Conservation (phyloP, 1,140 invertebrate genomes). For the Andrena cerasifolii region DNA sequence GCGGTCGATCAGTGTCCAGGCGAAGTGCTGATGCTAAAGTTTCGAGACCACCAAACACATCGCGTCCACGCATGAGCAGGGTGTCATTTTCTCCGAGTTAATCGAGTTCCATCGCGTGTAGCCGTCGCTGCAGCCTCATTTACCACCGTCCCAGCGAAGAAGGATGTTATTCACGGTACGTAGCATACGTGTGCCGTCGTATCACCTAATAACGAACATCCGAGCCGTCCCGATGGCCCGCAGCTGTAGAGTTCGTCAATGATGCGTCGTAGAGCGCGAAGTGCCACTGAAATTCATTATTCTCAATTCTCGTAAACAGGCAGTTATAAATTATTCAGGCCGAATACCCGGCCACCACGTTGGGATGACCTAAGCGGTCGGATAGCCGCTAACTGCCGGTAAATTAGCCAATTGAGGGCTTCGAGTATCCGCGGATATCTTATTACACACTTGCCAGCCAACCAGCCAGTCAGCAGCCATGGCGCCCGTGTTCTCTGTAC, state of each 20-base stretch:
- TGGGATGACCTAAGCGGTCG: constrained; percentile 82
- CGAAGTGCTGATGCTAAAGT: too few species aligned
- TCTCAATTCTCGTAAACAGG: constrained; percentile 83
- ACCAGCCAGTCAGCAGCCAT: constrained; percentile 77
- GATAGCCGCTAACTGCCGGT: constrained; percentile 81
- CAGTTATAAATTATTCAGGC: constrained; percentile 83
- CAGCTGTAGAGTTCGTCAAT: constrained; percentile 67
- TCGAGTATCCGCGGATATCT: constrained; percentile 83
- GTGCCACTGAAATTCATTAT: constrained; percentile 81
- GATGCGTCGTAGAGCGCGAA: constrained; percentile 64
- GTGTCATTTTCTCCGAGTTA: neutral
- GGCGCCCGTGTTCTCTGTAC: constrained; percentile 76
- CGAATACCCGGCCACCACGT: constrained; percentile 78
- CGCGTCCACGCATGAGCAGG: neutral
- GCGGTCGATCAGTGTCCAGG: too few species aligned
- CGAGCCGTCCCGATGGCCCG: constrained; percentile 59
- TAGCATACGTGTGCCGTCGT: constrained; percentile 36
- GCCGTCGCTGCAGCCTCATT: neutral
- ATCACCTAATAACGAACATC: constrained; percentile 66
- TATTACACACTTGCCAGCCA: constrained; percentile 81
- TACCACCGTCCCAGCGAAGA: constrained; percentile 15
- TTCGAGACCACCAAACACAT: too few species aligned
- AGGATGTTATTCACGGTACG: constrained; percentile 51
- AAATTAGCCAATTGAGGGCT: constrained; percentile 83
- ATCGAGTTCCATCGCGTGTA: neutral